A percentile compares a stretch with the other conserved stretches of the same genome.
Evolutionary conservation across 2,888 invertebrate genomes (phyloP).

Genomic region (Orthosia incerta): DNA sequence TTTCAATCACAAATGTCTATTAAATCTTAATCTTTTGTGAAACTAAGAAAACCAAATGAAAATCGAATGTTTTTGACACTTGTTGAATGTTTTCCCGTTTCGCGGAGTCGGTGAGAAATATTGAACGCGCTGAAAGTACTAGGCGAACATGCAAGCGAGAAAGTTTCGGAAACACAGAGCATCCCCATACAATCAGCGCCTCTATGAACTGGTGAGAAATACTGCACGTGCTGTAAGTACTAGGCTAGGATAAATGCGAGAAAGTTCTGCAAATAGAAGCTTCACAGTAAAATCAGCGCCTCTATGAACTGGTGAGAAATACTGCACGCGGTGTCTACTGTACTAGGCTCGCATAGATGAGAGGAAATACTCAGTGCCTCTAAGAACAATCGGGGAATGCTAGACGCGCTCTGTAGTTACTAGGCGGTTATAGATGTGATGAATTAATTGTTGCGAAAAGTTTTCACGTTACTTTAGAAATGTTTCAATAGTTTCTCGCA

Average conservation of each 20-base stretch:
- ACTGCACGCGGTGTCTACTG: conserved; percentile 17
- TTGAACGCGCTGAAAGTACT: conserved; percentile 18
- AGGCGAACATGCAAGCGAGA: conserved; percentile 26
- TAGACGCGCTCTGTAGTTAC: conserved; percentile 6
- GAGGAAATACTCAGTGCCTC: conserved; percentile 16
- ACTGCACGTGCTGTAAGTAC: conserved; percentile 20
- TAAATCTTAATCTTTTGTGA: not conserved
- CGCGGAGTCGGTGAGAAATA: not conserved
- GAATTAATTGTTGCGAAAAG: not conserved
- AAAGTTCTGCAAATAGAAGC: not conserved
- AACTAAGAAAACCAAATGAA: conserved; percentile 10
- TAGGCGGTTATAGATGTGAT: conserved; percentile 18
- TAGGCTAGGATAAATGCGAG: conserved; percentile 12
- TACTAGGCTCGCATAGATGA: conserved; percentile 19
- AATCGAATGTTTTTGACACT: conserved; percentile 12
- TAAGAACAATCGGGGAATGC: conserved; percentile 1
- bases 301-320: conserved; percentile 30
- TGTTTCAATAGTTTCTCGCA: not conserved
- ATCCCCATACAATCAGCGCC: not conserved
- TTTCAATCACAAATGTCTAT: not conserved
- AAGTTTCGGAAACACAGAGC: conserved; percentile 6
- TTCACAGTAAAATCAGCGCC: not conserved
- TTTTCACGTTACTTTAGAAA: not conserved
- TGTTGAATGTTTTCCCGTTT: conserved; percentile 34
- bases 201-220: conserved; percentile 28